Base-by-base conservation (phyloP, 2,888 invertebrate genomes). In the Andrena marginata region DNA sequence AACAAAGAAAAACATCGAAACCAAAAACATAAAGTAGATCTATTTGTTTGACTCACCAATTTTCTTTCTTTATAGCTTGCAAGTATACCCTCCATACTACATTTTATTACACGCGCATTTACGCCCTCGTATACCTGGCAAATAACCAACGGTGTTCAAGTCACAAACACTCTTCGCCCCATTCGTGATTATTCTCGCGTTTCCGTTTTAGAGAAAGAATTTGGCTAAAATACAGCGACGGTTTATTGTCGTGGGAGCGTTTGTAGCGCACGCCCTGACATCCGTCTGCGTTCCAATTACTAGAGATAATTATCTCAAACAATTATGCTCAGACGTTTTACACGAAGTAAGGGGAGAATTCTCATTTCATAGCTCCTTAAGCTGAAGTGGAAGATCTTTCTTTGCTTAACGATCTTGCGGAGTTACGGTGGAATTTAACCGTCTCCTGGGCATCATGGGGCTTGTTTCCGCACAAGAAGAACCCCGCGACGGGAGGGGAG, bases 341-440 rank as follows among this genome's bases (percentile, higher is more conserved):
- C 65, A 63, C 63, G 60, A 69, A 49, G 71, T 49, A 72, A 71
- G 67, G 13, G 42, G 69, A 71, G 64, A 49, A 80, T 82, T 80
- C 85, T 82, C 76, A 33, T 86, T 84, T 84, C 84, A 48, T 79
- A 84, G 80, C 74, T 77, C 70, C 56, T 83, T 71, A 76, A 83
- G 71, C 48, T 16, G 60, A 60, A 75, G 72, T 35, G 56, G 49
- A 51, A 48, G 82, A 80, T 75, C 74, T 72, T 73, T 73, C 29
- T 48, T 63, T 74, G 67, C 63, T 74, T 80, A 81, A 81, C 62
- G 75, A 84, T 81, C 64, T 60, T 8, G 29, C 62, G 23, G 42
- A 77, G 71, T 77, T 75, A 63, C 51, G 60, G 8, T 16, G 60
- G 60, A 77, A 80, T 80, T 74, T 80, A 79, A 69, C 65, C 67